These are phyloP conservation scores for Coboldia fuscipes DNA, from an alignment of 1,140 invertebrate species.

Conservation along the genomic window DNA sequence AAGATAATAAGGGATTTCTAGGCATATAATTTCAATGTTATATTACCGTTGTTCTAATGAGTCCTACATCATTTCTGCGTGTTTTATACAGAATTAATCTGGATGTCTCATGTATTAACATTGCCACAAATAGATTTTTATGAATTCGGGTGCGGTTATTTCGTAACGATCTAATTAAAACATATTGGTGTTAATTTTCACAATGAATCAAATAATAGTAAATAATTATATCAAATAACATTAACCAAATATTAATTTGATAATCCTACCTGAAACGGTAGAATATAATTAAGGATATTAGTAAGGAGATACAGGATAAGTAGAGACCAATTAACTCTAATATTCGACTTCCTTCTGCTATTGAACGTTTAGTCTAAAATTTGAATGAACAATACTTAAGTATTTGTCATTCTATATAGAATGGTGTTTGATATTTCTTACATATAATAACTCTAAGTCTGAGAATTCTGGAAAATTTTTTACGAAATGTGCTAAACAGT, in stretches of 20 bases:
- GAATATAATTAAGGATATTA: conserved; percentile 59
- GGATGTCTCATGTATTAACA: conserved; percentile 66
- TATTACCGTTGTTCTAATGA: background rate
- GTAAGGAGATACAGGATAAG: conserved; percentile 38
- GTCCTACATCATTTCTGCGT: background rate
- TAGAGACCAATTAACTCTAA: background rate
- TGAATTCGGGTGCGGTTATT: conserved; percentile 78
- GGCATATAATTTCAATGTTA: background rate
- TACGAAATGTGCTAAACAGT: background rate
- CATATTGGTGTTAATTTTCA: background rate
- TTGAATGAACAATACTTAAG: background rate
- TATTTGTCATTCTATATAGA: background rate
- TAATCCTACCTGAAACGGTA: conserved; percentile 48
- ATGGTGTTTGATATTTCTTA: background rate
- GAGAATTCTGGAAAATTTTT: no score
- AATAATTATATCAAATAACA: background rate
- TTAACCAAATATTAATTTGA: background rate
- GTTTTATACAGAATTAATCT: conserved; percentile 48
- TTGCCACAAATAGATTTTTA: conserved; percentile 69
- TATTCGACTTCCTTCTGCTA: background rate
- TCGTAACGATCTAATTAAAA: conserved; percentile 24
- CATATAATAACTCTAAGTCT: no score
- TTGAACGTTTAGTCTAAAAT: background rate
- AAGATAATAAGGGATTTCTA: no score
- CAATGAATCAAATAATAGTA: conserved; percentile 1